Conservation (phyloP, 2,888 invertebrate species). For the Tachina grossa region DNA sequence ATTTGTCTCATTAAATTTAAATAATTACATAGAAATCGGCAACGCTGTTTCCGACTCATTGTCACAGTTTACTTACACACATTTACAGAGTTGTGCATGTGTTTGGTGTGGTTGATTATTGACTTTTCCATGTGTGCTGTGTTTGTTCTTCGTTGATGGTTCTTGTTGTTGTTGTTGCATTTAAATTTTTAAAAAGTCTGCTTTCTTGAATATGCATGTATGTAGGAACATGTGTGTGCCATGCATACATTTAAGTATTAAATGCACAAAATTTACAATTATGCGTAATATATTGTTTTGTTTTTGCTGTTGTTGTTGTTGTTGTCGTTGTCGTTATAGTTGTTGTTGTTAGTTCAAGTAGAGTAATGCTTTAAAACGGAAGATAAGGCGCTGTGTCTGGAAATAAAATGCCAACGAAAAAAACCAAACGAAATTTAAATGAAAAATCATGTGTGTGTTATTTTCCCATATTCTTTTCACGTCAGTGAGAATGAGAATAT, state of each 20-base stretch:
- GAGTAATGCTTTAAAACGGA: slow-evolving; percentile 48
- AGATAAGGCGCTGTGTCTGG: slow-evolving; percentile 42
- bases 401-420: slow-evolving; percentile 32
- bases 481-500: slow-evolving; percentile 23
- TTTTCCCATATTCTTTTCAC: slow-evolving; percentile 19
- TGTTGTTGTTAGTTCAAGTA: slow-evolving; percentile 13
- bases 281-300: slow-evolving; percentile 34
- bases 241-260: slow-evolving; percentile 43
- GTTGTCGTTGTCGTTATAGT: not conserved
- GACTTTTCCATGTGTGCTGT: not conserved
- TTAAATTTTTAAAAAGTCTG: slow-evolving; percentile 8
- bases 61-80: slow-evolving; percentile 3
- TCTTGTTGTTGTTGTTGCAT: slow-evolving; percentile 17
- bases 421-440: not conserved
- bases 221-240: slow-evolving; percentile 47
- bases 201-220: slow-evolving; percentile 26
- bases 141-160: not conserved
- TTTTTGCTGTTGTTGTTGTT: not conserved
- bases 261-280: slow-evolving; percentile 57
- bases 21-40: no score
- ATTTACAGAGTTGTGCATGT: not conserved
- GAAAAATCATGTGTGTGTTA: slow-evolving; percentile 9
- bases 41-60: slow-evolving; percentile 12
- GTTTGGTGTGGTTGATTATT: not conserved
- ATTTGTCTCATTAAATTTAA: no score